Evolutionary conservation across 2,888 invertebrate species (phyloP), one percentile per base, ranked within the genome.

Genomic region (Phania funesta): DNA sequence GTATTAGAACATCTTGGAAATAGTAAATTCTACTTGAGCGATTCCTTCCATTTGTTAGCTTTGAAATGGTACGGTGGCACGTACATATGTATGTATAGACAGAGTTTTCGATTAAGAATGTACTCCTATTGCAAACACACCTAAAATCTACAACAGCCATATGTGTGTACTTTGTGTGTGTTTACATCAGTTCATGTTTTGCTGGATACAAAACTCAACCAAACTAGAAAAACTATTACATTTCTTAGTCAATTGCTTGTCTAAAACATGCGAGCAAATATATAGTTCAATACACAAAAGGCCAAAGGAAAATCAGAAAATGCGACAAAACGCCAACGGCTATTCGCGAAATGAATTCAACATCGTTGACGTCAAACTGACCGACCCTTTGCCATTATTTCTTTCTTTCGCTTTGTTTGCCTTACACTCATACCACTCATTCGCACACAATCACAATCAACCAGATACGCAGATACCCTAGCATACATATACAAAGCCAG

Each of bases 321-420:
- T 77, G 82, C 84, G 84, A 80, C 82, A 76, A 73, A 84, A 68
- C 79, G 79, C 79, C 79, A 84, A 75, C 65, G 80, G 84, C 84
- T 80, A 83, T 52, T 80, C 84, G 82, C 82, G 82, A 77, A 77
- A 71, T 77, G 64, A 77, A 80, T 70, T 71, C 74, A 70, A 54
- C 65, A 73, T 70, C 70, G 70, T 71, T 80, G 52, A 62, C 73
- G 73, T 73, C 73, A 73, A 62, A 73, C 64, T 74, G 82, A 80
- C 79, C 56, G 64, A 46, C 68, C 74, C 60, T 80, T 79, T 74
- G 81, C 81, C 81, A 82, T 79, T 84, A 84, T 80, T 82, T 81
- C 78, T 79, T 73, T 71, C 62, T 77, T 83, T 77, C 8, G 26
- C 54, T 62, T 29, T 64, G 24, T 62, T 73, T 73, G 62, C 22